A percentile compares a stretch with the other conserved stretches of the same genome.
phyloP scores from a whole-genome alignment of 92 coral and sea anemone species.

The Parazoanthus swiftii region DNA sequence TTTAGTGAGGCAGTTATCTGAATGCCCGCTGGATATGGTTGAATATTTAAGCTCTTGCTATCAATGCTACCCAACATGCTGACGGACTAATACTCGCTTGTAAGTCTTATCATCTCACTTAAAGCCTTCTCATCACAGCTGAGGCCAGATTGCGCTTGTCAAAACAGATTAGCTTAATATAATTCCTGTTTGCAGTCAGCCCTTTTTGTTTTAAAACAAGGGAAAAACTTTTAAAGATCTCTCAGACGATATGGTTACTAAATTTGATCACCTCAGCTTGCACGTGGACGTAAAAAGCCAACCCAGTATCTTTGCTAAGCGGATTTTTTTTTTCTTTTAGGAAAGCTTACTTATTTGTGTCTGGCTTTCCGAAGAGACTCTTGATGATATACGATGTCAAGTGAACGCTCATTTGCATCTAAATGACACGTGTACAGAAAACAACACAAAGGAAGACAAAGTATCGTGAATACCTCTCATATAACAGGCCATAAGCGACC shows the following conservation, averaged over 20 bases:
- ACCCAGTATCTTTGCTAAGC: not conserved
- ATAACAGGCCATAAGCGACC: not conserved
- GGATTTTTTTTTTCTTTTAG: too few relatives aligned
- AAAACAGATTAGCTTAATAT: constrained; percentile 29
- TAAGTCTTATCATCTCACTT: constrained; percentile 7
- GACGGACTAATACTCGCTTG: not conserved
- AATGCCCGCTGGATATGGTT: constrained; percentile 14
- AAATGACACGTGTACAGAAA: constrained; percentile 21
- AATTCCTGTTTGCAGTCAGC: not conserved
- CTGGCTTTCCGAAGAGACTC: not conserved
- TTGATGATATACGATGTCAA: constrained; percentile 12
- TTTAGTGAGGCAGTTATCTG: constrained; percentile 20
- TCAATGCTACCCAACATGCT: not conserved
- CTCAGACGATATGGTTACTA: not conserved
- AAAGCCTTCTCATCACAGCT: not conserved
- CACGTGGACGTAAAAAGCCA: not conserved
- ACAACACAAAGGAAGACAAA: not conserved
- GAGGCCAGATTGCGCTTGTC: constrained; percentile 26
- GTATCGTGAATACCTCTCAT: constrained; percentile 22
- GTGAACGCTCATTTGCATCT: constrained; percentile 38
- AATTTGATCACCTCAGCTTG: constrained; percentile 11
- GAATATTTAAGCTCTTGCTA: not conserved
- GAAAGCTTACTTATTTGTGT: not conserved
- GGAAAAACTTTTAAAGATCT: not conserved
- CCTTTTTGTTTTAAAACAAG: constrained; percentile 14